These are phyloP conservation scores for Leucoma salicis DNA, from an alignment of 2,888 invertebrate species.

Conservation along the genomic window DNA sequence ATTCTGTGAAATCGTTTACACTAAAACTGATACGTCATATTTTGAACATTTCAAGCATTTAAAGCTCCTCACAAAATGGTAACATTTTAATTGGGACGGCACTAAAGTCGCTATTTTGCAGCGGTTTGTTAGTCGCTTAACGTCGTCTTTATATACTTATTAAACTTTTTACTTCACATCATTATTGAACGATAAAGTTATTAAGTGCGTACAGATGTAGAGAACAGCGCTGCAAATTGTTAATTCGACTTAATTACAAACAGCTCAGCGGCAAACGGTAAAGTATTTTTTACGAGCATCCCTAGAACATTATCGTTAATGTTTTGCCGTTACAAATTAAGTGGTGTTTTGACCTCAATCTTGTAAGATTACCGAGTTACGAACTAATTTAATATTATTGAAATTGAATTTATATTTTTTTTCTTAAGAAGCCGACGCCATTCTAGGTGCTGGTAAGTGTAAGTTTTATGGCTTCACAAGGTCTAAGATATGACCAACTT, in stretches of 20 bases:
- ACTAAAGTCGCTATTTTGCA: constrained; percentile 50
- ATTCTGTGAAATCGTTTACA: background rate
- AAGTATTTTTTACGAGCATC: constrained; percentile 66
- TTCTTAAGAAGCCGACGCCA: too few species aligned
- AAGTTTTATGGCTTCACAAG: too few species aligned
- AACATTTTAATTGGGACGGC: constrained; percentile 71
- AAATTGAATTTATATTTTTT: too few species aligned
- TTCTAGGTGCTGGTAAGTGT: too few species aligned
- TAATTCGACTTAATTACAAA: constrained; percentile 72
- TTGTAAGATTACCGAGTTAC: constrained; percentile 33
- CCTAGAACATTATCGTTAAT: constrained; percentile 61
- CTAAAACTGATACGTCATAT: constrained; percentile 16
- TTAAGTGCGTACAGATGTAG: constrained; percentile 54
- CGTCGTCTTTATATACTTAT: constrained; percentile 33
- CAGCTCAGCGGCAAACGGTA: constrained; percentile 56
- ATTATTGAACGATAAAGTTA: constrained; percentile 67
- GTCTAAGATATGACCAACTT: too few species aligned
- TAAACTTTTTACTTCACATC: constrained; percentile 37
- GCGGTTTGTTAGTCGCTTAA: constrained; percentile 62
- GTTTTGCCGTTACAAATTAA: constrained; percentile 70
- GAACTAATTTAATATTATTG: too few species aligned
- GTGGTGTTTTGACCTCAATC: constrained; percentile 47
- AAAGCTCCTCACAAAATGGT: constrained; percentile 49
- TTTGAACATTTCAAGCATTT: constrained; percentile 8
- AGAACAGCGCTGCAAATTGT: constrained; percentile 64